Percentiles rank a stretch among this genome's conserved stretches.
phyloP scores from a whole-genome alignment of 2,888 invertebrate genomes.

The Orthosia incerta region DNA sequence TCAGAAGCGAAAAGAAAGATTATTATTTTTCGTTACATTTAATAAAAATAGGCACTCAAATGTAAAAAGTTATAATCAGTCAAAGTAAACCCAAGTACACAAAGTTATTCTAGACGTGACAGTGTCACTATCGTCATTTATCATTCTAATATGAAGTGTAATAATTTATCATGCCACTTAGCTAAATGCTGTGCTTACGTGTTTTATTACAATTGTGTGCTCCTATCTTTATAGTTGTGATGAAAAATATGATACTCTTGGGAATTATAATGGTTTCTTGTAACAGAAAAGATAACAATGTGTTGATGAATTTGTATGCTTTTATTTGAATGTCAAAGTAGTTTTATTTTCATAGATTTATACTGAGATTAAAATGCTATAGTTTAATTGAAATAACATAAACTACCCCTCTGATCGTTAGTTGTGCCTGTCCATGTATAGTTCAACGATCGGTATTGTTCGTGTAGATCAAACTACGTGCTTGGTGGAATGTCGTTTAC shows the following conservation, averaged over 20 bases:
- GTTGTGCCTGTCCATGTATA: too few species aligned
- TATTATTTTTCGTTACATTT: background rate
- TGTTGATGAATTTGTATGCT: background rate
- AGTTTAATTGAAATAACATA: too few species aligned
- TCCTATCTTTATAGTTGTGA: conserved; percentile 22
- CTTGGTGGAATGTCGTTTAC: too few species aligned
- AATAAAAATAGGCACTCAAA: background rate
- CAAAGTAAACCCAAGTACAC: conserved; percentile 33
- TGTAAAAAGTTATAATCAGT: conserved; percentile 8
- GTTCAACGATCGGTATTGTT: too few species aligned
- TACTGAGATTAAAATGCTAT: too few species aligned
- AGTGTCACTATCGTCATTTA: conserved; percentile 45
- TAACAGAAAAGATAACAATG: background rate
- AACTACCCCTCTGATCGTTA: too few species aligned
- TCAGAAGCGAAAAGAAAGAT: background rate
- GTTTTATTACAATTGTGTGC: conserved; percentile 31
- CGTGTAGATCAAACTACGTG: too few species aligned
- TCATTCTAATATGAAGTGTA: conserved; percentile 47
- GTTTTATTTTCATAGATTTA: too few species aligned
- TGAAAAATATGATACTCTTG: conserved; percentile 8
- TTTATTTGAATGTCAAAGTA: too few species aligned
- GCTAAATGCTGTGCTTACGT: conserved; percentile 41
- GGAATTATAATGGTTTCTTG: background rate
- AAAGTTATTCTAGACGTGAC: conserved; percentile 25
- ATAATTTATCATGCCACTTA: conserved; percentile 52